Base-by-base conservation (phyloP, 2,888 invertebrate species). In the Serripes groenlandicus region DNA sequence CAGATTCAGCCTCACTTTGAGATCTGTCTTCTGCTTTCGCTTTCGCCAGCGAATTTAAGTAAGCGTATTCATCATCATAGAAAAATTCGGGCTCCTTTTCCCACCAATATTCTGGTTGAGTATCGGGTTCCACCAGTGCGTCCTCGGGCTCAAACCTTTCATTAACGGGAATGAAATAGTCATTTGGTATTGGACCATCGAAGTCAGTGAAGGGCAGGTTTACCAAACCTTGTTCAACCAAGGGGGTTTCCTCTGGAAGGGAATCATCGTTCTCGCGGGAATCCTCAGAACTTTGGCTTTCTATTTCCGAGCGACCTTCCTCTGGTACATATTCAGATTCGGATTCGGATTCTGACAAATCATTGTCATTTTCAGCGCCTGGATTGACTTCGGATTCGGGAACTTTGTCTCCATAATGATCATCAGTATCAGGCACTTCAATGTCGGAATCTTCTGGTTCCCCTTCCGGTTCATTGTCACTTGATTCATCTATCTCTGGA, bases 31-130 rank as follows among this genome's bases (percentile, higher is more conserved):
- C 62, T 30, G 21, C 34, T 0, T n/a, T n/a, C 32, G n/a, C 26
- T 3, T n/a, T 21, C 9, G 42, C 26, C 1, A 66, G 28, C 15
- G 37, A 7, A 3, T 66, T 66, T 32, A 66, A 23, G 42, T 66
- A 66, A n/a, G 42, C 42, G 28, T 66, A 66, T 23, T 66, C 66
- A 66, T 66, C 66, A 21, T 66, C 66, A 21, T 42, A 66, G 26
- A 66, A 42, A 26, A 34, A 37, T 28, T 66, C 66, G 0, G 66
- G 66, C 37, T 42, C 66, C 23, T 66, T 37, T 26, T 66, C 66
- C 66, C 66, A 66, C 66, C 66, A 66, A 66, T 66, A 66, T 42
- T 66, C 66, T 1, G 66, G 42, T 15, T 5, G 18, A 9, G 37
- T 5, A 26, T 66, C 66, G 7, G 66, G 66, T 26, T 66, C 66